These are phyloP conservation scores for Amaurobius ferox DNA, from an alignment of 2,888 invertebrate genomes.

Conservation along the genomic window DNA sequence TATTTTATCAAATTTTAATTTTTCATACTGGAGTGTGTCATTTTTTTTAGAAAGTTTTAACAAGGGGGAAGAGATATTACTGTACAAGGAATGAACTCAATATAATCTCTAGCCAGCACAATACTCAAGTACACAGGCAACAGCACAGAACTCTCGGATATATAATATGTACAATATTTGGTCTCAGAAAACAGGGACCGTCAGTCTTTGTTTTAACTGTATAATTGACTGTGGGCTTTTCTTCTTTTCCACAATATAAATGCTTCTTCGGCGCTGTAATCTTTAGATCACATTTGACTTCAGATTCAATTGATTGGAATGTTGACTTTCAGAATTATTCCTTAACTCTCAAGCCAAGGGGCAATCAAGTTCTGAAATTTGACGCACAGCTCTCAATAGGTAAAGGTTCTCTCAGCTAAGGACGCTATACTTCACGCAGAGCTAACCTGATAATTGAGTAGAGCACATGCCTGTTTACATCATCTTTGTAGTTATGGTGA, in stretches of 20 bases:
- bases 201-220: slow-evolving; percentile 36
- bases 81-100: slow-evolving; percentile 69
- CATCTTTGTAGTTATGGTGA: too few relatives aligned
- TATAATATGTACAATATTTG: slow-evolving; percentile 69
- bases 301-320: slow-evolving; percentile 53
- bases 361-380: slow-evolving; percentile 16
- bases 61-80: slow-evolving; percentile 28
- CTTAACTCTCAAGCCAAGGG: neutral
- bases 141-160: slow-evolving; percentile 70
- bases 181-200: slow-evolving; percentile 64
- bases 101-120: slow-evolving; percentile 70
- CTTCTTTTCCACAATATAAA: slow-evolving; percentile 22
- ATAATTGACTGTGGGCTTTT: slow-evolving; percentile 59
- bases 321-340: slow-evolving; percentile 24
- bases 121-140: slow-evolving; percentile 69
- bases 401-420: neutral
- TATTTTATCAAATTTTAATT: neutral
- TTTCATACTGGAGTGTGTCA: slow-evolving; percentile 41
- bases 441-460: too few relatives aligned
- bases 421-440: too few relatives aligned
- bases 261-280: slow-evolving; percentile 10
- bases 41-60: slow-evolving; percentile 35
- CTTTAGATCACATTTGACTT: slow-evolving; percentile 13
- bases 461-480: too few relatives aligned
- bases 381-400: neutral